Evolutionary conservation across 2,797 vertebrate genomes (phyloP), one percentile per base, ranked within the genome.

Genomic region (Anas bernieri): DNA sequence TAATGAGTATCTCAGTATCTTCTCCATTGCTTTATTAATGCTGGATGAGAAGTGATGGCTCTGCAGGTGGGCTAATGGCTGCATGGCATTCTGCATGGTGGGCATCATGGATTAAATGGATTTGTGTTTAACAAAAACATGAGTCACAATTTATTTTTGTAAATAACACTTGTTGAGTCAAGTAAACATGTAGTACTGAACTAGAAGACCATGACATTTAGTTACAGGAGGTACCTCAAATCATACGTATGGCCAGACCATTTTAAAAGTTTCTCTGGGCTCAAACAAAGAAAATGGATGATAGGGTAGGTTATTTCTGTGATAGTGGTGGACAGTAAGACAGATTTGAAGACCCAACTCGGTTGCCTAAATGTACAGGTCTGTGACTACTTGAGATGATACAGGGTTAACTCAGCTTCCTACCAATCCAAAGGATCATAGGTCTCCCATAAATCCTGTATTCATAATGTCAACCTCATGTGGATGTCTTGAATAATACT

Each of bases 381-480:
- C 37, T 74, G 23, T 76, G 56, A 15, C 22, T 39, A 6, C 43
- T 59, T 45, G 50, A 70, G 52, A 28, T 86, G 22, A 22, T 18
- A 22, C 7, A 74, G 21, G 37, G 3, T 22, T 22, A 46, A 77
- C 41, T 9, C 2, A 3, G 73, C 58, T 6, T 88, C 52, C 39
- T 63, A 26, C 48, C 25, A 35, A 2, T 73, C 39, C 16, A 37
- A 6, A 83, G 28, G 67, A 83, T 7, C 0, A 1, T 25, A 37
- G 21, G 5, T 64, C 23, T 92, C 15, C 30, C 18, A 16, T 3
- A 59, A 43, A 68, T 72, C 41, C 58, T 68, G 50, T 16, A 26
- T 75, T 16, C 0, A 0, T 61, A 35, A n/a, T 11, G 7, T 35
- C 0, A 0, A 52, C 3, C 11, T 41, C 28, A 17, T 0, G 1